These are phyloP conservation scores for Actinostola sp. DNA, from an alignment of 92 coral and sea anemone genomes.

Conservation along the genomic window DNA sequence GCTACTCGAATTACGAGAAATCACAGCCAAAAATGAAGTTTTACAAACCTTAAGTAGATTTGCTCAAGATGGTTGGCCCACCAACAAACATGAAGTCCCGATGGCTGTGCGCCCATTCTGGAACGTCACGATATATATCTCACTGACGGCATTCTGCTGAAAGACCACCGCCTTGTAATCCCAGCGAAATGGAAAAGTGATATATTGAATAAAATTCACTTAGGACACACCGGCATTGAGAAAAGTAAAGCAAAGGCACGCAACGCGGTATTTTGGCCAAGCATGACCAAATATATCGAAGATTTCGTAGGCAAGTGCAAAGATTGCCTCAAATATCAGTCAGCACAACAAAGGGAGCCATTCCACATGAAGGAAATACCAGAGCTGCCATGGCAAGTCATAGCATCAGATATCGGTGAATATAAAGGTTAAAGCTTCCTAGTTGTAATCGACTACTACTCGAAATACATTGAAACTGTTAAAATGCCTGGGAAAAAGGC, in stretches of 20 bases:
- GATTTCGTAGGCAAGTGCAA: slow-evolving; percentile 17
- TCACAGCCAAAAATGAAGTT: slow-evolving; percentile 5
- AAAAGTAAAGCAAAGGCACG: slow-evolving; percentile 29
- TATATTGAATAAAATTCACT: slow-evolving; percentile 25
- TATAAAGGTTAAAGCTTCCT: slow-evolving; percentile 12
- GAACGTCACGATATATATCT: slow-evolving; percentile 26
- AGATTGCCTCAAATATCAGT: slow-evolving; percentile 26
- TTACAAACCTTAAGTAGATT: background rate
- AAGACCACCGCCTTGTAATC: slow-evolving; percentile 16
- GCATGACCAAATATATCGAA: slow-evolving; percentile 29
- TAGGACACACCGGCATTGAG: slow-evolving; percentile 38
- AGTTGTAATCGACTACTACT: slow-evolving; percentile 32
- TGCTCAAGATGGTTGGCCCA: slow-evolving; percentile 9
- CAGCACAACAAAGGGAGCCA: slow-evolving; percentile 24
- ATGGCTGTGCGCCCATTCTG: slow-evolving; percentile 2
- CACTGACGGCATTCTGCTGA: slow-evolving; percentile 24
- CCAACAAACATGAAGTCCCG: background rate
- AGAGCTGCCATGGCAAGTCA: slow-evolving; percentile 20
- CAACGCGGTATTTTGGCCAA: slow-evolving; percentile 32
- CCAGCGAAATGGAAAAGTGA: slow-evolving; percentile 25
- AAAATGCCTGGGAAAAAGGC: background rate
- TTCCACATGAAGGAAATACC: slow-evolving; percentile 2
- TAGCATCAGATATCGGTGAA: slow-evolving; percentile 15
- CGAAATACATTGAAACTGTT: slow-evolving; percentile 17
- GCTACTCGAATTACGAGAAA: slow-evolving; percentile 1